Evolutionary conservation across 2,113 vertebrate genomes (phyloP), one percentile per base, ranked within the genome.

Genomic region (Perognathus longimembris): DNA sequence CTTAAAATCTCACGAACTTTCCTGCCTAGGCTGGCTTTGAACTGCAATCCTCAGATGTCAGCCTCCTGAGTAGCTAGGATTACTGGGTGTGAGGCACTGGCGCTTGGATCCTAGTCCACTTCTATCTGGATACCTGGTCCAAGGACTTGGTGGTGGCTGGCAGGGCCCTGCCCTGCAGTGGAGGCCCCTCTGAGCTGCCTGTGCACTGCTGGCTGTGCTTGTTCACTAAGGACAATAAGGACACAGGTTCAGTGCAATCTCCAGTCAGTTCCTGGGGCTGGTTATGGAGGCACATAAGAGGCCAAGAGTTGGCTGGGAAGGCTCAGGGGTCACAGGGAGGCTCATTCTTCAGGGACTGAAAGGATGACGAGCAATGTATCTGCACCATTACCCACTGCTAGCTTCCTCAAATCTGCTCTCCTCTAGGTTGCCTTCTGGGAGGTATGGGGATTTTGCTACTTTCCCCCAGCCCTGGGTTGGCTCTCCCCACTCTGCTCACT

Each of bases 321-420:
- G 40, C 57, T 70, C 8, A 61, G 28, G 42, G 85, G 28, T 36
- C 70, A 5, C 15, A 12, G 40, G 6, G 4, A 6, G 15, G 50
- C 50, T 54, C 50, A 54, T 54, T 54, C 50, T 54, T 54, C 50
- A 54, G 50, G 50, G 50, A 15, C 50, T 17, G 15, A 10, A 0
- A 1, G 50, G 22, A 50, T 22, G 12, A 6, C 5, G n/a, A n/a
- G n/a, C 34, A 75, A 8, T 4, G 8, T 26, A 1, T 30, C 21
- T 63, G 15, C 32, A 64, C 30, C 61, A 24, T 5, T 0, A 5
- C 18, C 36, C 4, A 7, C 6, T 12, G 45, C 7, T 1, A 32
- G 45, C 17, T 32, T 14, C 3, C 45, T 36, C 32, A 0, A 5
- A 50, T 8, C 15, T 59, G 32, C 34, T 34, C 30, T 78, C 63